Base-by-base conservation (phyloP, 2,888 invertebrate species). In the Apotomis betuletana region DNA sequence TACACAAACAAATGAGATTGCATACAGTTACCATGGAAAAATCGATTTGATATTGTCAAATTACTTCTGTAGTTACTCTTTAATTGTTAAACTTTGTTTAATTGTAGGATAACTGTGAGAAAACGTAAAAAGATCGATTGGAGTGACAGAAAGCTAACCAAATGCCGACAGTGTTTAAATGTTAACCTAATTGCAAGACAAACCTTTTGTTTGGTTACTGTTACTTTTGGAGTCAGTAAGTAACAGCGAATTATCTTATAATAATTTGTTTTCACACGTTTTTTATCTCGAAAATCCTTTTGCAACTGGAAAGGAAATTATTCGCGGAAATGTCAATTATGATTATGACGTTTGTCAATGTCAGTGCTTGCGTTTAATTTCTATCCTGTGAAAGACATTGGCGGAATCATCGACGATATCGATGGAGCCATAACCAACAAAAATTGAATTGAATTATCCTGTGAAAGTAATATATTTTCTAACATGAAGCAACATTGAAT, bases 191-290 rank as follows among this genome's bases (percentile, higher is more conserved):
- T 57, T 67, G 13, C 13, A 60, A 59, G 57, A 73, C 70, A 51
- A 62, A 73, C 75, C 67, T 54, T 71, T 69, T 70, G 52, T 70
- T 60, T 9, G 12, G 64, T 72, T 61, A 65, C 55, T 57, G 64
- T 72, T 52, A 68, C 60, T 57, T 60, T 61, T 60, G 51, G 46
- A 41, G 10, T 38, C 51, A 59, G 67, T 74, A 63, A 71, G 61
- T 64, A 60, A 59, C 9, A 10, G 52, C 9, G 36, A 51, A 61
- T 58, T n/a, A 57, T 8, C 57, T 6, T 9, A 49, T 9, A 57
- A 27, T 57, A 8, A 57, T 41, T n/a, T n/a, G 6, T 44, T 15
- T 46, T 46, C n/a, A 65, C 46, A n/a, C 27, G 8, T 27, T 27
- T 55, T 65, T 55, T 55, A 55, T 65, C 44, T 65, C 55, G 44